These are phyloP conservation scores for Misgurnus anguillicaudatus DNA, from an alignment of 2,113 vertebrate genomes.

Conservation along the genomic window DNA sequence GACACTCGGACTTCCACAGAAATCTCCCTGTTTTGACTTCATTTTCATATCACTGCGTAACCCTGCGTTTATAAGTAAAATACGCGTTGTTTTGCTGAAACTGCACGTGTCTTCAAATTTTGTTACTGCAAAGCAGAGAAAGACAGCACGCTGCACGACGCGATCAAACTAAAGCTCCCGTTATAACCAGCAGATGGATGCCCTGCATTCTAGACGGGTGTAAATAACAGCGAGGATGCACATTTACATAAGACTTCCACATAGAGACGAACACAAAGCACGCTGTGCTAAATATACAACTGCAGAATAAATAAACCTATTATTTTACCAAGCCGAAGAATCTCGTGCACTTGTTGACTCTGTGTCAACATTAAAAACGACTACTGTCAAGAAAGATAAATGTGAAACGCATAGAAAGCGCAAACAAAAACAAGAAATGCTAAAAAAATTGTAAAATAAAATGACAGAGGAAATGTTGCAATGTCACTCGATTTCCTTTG, in stretches of 20 bases:
- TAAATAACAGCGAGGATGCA: background rate
- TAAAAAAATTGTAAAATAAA: background rate
- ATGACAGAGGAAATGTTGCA: conserved; percentile 3
- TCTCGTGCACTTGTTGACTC: conserved; percentile 26
- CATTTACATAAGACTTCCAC: background rate
- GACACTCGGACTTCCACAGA: background rate
- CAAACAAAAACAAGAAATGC: background rate
- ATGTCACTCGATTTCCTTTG: background rate
- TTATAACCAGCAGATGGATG: background rate
- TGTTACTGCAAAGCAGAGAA: background rate
- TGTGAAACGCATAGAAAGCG: background rate
- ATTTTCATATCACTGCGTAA: background rate
- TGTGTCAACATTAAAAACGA: background rate
- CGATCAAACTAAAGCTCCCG: background rate
- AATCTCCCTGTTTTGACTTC: no score
- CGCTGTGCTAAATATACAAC: background rate
- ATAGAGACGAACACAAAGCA: background rate
- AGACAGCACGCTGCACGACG: background rate
- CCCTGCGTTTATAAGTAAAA: background rate
- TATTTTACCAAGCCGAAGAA: background rate
- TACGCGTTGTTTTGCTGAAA: background rate
- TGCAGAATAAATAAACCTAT: background rate
- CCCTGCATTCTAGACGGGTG: background rate
- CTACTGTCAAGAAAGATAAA: background rate
- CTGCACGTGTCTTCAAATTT: no score